Evolutionary conservation across 2,888 invertebrate genomes (phyloP).

Genomic region (Brachypalpus laphriformis): DNA sequence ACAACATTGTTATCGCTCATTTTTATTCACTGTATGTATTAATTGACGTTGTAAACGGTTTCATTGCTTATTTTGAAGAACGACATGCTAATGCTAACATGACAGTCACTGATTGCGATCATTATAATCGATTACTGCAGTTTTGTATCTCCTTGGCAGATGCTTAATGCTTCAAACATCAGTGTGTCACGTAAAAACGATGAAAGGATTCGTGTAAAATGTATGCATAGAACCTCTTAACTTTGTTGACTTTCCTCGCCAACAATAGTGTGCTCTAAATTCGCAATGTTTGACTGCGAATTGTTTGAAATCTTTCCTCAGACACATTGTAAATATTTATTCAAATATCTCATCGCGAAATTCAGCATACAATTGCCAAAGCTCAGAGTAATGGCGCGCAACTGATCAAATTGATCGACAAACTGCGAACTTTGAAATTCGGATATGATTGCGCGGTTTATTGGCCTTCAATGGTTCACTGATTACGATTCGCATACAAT

Average conservation of each 20-base stretch:
- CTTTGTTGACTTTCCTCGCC: not conserved
- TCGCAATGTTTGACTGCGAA: not conserved
- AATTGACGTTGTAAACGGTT: too few species aligned
- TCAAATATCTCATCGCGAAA: not conserved
- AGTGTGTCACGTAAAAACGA: too few species aligned
- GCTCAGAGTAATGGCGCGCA: not conserved
- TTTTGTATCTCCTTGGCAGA: too few species aligned
- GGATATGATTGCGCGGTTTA: not conserved
- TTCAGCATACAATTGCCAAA: slow-evolving; percentile 1
- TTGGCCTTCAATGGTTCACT: slow-evolving; percentile 15
- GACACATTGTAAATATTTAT: slow-evolving; percentile 14
- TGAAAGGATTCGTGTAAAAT: too few species aligned
- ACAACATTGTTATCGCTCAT: too few species aligned
- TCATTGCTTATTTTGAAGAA: too few species aligned
- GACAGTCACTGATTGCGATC: too few species aligned
- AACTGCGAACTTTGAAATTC: slow-evolving; percentile 6
- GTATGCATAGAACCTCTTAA: not conserved
- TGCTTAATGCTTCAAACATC: too few species aligned
- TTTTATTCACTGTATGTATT: too few species aligned
- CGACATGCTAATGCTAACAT: too few species aligned
- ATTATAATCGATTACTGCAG: too few species aligned
- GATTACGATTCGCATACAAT: not conserved
- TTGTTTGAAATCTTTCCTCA: not conserved
- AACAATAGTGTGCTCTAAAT: not conserved
- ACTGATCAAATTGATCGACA: not conserved